Percentiles rank a stretch among this genome's conserved stretches.
Conservation (phyloP, 1,140 invertebrate species). For the Aleiodes sp. region DNA sequence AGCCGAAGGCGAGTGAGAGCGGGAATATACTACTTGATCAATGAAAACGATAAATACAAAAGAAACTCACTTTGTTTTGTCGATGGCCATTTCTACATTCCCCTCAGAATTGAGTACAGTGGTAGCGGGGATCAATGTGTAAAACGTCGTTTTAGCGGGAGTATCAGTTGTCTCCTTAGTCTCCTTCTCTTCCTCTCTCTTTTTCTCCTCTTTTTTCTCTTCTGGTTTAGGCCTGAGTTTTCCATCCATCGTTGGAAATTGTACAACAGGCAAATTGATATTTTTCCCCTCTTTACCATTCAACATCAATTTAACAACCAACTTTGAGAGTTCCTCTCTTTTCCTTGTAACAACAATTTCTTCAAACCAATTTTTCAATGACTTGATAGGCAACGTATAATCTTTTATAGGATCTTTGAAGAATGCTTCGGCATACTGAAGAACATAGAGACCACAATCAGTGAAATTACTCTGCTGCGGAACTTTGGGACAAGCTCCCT, state of each 20-base stretch:
- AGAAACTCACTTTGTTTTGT: neutral
- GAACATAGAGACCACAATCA: conserved; percentile 95
- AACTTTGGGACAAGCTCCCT: conserved; percentile 85
- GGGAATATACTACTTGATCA: no score
- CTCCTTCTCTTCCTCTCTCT: conserved; percentile 37
- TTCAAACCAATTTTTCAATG: conserved; percentile 81
- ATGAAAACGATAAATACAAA: no score
- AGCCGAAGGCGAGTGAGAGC: no score
- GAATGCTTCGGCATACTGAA: conserved; percentile 97
- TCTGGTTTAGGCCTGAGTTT: conserved; percentile 57
- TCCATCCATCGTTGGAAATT: conserved; percentile 61
- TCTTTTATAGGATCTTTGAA: conserved; percentile 83
- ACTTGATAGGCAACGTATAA: conserved; percentile 79
- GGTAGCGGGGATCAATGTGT: conserved; percentile 48
- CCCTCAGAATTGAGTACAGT: conserved; percentile 28
- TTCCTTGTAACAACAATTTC: conserved; percentile 80
- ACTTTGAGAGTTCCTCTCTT: conserved; percentile 79
- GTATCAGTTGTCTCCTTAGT: conserved; percentile 24
- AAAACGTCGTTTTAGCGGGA: conserved; percentile 40
- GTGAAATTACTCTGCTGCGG: conserved; percentile 97
- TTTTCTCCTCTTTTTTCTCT: conserved; percentile 21
- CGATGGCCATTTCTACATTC: neutral
- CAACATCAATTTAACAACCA: conserved; percentile 77
- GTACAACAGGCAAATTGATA: conserved; percentile 59
- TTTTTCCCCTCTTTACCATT: conserved; percentile 60